Conservation (phyloP, 2,797 vertebrate genomes). For the Hirundo rustica region DNA sequence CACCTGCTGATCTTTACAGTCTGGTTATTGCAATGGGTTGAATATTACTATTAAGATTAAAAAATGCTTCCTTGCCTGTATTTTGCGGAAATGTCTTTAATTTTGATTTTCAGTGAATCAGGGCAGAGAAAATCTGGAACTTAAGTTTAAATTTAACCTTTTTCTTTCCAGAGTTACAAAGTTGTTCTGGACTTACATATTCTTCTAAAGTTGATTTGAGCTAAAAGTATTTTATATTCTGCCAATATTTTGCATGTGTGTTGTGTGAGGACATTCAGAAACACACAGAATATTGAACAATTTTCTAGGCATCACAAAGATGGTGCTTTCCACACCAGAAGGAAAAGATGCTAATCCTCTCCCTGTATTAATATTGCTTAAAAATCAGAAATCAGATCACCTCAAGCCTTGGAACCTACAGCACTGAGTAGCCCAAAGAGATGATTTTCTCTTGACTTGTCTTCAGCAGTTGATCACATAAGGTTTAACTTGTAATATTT, state of each 20-base stretch:
- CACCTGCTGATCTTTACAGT: background rate
- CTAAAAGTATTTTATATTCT: background rate
- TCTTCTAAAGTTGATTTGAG: background rate
- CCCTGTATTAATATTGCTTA: background rate
- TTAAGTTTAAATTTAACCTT: background rate
- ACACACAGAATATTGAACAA: background rate
- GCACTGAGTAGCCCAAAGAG: background rate
- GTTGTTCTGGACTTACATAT: background rate
- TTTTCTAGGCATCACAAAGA: background rate
- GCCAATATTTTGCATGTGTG: background rate
- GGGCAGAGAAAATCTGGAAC: background rate
- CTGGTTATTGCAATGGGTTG: background rate
- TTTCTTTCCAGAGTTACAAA: background rate
- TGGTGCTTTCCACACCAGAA: background rate
- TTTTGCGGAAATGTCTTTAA: background rate
- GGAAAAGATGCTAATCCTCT: background rate
- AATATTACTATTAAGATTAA: background rate
- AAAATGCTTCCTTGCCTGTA: background rate
- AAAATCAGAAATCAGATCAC: background rate
- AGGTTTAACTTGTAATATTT: background rate
- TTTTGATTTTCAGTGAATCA: background rate
- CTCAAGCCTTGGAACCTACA: background rate
- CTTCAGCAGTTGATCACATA: background rate
- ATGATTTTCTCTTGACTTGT: background rate
- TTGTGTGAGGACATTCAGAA: background rate